These are phyloP conservation scores for Nipponia nippon DNA, from an alignment of 2,113 vertebrate genomes.

Conservation along the genomic window DNA sequence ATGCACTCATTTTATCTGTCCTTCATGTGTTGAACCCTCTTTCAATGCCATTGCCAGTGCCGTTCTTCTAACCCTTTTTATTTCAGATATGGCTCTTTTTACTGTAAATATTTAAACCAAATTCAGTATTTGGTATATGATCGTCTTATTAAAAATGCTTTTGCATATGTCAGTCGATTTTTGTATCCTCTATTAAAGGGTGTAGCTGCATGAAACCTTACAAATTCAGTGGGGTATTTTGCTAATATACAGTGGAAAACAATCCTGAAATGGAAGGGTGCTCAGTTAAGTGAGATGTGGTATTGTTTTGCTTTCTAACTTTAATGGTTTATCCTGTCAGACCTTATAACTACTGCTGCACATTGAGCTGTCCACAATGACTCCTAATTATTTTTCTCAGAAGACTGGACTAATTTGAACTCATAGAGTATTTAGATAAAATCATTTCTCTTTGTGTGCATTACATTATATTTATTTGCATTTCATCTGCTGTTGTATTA, in stretches of 20 bases:
- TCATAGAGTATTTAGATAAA: conserved; percentile 30
- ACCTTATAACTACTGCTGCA: conserved; percentile 53
- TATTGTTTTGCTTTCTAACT: conserved; percentile 55
- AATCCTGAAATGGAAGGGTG: neutral
- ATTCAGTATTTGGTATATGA: neutral
- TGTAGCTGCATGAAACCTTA: neutral
- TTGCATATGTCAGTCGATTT: neutral
- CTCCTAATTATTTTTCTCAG: conserved; percentile 59
- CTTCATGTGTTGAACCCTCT: neutral
- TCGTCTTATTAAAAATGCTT: conserved; percentile 1
- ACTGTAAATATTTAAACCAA: neutral
- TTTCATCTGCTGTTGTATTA: conserved; percentile 60
- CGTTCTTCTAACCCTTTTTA: conserved; percentile 36
- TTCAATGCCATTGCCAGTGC: neutral
- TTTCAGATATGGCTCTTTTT: conserved; percentile 21
- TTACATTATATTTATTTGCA: conserved; percentile 60
- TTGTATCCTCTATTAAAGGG: neutral
- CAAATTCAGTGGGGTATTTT: neutral
- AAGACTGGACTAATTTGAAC: conserved; percentile 56
- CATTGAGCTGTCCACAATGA: conserved; percentile 71
- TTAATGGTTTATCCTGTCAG: conserved; percentile 37
- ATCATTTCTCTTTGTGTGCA: conserved; percentile 49
- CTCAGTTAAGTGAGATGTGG: neutral
- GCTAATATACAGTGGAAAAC: neutral
- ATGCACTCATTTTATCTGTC: conserved; percentile 23